Evolutionary conservation across 2,113 vertebrate species (phyloP).

Genomic region (Hepsetus odoe): DNA sequence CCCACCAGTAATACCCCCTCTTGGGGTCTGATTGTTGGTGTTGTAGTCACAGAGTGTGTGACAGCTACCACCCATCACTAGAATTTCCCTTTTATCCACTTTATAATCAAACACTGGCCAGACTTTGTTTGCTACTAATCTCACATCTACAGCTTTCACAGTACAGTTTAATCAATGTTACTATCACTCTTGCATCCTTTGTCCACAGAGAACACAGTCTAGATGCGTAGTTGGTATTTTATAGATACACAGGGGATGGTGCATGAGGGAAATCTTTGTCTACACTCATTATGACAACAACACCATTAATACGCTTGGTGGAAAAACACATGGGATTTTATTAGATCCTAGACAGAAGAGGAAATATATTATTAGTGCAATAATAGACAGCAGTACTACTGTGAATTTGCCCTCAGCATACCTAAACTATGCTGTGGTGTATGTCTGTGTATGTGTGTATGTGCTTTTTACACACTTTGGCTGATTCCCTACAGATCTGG

Average conservation of each 20-base stretch:
- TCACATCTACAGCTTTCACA: no score
- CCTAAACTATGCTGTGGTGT: neutral
- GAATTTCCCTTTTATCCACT: no score
- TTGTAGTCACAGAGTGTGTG: no score
- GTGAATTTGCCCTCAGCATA: neutral
- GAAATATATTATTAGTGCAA: no score
- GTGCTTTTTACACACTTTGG: conserved; percentile 44
- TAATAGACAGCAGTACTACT: neutral
- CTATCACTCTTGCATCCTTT: neutral
- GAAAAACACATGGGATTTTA: neutral
- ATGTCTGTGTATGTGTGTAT: conserved; percentile 12
- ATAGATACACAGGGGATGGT: neutral
- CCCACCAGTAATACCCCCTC: no score
- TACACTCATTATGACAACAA: neutral
- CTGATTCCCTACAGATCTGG: conserved; percentile 72
- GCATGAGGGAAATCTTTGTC: neutral
- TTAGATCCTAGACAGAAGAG: neutral
- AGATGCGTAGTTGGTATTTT: no score
- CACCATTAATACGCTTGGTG: neutral
- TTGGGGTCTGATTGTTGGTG: no score
- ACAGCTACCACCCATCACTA: no score
- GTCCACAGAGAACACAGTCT: neutral
- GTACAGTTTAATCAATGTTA: neutral
- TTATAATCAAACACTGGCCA: neutral
- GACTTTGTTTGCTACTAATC: neutral